phyloP scores from a whole-genome alignment of 1,140 invertebrate species.

The Neuroterus valhalla region DNA sequence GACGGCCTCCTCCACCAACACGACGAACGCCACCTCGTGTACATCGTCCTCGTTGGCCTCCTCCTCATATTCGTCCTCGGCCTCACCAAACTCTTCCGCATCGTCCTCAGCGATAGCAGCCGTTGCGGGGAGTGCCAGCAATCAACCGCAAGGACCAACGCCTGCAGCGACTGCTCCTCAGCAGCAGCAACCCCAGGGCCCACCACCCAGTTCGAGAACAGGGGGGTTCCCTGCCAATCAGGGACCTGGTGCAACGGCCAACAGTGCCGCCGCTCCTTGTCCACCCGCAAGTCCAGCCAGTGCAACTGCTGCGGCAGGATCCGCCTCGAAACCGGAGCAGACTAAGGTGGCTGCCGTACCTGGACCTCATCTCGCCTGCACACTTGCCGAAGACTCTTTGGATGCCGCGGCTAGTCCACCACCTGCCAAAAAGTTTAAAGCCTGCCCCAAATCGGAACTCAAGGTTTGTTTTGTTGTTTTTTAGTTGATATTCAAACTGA shows the following conservation, averaged over 20 bases:
- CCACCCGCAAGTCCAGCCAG: slow-evolving; percentile 75
- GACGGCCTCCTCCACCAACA: slow-evolving; percentile 47
- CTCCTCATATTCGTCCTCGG: slow-evolving; percentile 48
- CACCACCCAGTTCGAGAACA: slow-evolving; percentile 65
- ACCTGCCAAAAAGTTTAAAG: slow-evolving; percentile 81
- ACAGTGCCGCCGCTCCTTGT: slow-evolving; percentile 65
- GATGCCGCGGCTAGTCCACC: slow-evolving; percentile 76
- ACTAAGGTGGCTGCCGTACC: slow-evolving; percentile 72
- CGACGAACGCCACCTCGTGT: slow-evolving; percentile 44
- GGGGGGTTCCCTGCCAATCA: slow-evolving; percentile 71
- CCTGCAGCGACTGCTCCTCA: slow-evolving; percentile 70
- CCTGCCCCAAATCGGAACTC: slow-evolving; percentile 73
- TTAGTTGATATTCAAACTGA: slow-evolving; percentile 16
- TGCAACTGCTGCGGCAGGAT: slow-evolving; percentile 71
- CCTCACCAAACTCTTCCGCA: slow-evolving; percentile 71
- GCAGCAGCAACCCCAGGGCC: slow-evolving; percentile 66
- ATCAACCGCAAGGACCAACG: slow-evolving; percentile 69
- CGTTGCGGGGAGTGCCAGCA: slow-evolving; percentile 66
- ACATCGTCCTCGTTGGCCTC: slow-evolving; percentile 55
- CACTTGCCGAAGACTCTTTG: slow-evolving; percentile 74
- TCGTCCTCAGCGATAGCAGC: slow-evolving; percentile 70
- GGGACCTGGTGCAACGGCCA: slow-evolving; percentile 70
- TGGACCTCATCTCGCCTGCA: slow-evolving; percentile 63
- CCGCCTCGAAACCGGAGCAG: slow-evolving; percentile 74
- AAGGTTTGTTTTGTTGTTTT: slow-evolving; percentile 75